These are phyloP conservation scores for Boloria euphrosyne DNA, from an alignment of 2,888 invertebrate genomes.

Conservation along the genomic window DNA sequence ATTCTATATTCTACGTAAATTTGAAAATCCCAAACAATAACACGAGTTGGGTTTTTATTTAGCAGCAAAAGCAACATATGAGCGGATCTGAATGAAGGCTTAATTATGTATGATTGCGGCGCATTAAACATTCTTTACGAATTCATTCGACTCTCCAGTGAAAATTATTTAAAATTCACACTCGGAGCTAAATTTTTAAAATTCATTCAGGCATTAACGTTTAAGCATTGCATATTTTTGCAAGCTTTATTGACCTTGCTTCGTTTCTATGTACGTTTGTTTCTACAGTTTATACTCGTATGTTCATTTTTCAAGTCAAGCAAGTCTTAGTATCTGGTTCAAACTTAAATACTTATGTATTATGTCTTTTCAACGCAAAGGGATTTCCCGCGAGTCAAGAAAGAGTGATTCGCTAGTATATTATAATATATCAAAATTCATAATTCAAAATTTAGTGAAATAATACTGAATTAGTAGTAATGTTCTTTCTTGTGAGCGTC, in stretches of 20 bases:
- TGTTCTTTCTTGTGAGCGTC: no score
- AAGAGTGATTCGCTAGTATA: no score
- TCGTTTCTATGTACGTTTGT: neutral
- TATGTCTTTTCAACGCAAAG: no score
- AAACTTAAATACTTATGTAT: no score
- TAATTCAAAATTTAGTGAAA: no score
- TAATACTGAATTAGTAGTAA: no score
- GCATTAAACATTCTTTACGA: slow-evolving; percentile 28
- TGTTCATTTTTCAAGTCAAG: no score
- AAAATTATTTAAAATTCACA: slow-evolving; percentile 1
- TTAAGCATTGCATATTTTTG: neutral
- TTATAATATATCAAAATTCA: no score
- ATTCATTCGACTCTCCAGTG: slow-evolving; percentile 14
- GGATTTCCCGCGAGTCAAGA: no score
- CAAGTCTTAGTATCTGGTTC: no score
- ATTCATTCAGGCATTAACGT: neutral
- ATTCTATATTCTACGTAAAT: slow-evolving; percentile 8
- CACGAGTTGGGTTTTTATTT: slow-evolving; percentile 4
- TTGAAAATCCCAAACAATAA: slow-evolving; percentile 18
- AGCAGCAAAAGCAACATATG: slow-evolving; percentile 15
- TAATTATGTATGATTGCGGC: slow-evolving; percentile 27
- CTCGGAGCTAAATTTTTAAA: neutral
- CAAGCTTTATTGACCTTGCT: neutral
- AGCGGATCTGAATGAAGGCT: slow-evolving; percentile 34
- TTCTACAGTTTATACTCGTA: no score